Evolutionary conservation across 2,113 vertebrate species (phyloP), one percentile per base, ranked within the genome.

Genomic region (Theropithecus gelada): DNA sequence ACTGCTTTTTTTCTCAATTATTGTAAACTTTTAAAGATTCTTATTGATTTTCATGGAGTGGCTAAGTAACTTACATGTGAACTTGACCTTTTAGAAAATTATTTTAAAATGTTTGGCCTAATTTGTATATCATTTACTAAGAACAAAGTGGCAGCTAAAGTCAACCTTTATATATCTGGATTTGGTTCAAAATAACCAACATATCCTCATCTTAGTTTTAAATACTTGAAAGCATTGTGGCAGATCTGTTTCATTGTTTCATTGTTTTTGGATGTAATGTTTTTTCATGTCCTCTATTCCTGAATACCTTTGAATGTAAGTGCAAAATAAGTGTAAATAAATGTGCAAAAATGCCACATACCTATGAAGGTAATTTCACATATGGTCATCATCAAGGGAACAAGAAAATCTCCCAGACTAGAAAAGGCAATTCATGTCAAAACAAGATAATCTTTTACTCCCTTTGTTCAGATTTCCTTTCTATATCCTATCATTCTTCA

Each of bases 1-100:
- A 88, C 1, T 45, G 14, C 43, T 88, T 97, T 95, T 94, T 30
- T 90, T 68, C 48, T 50, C 35, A 82, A n/a, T 32, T 81, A 57
- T 5, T 16, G 91, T 82, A 66, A 14, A 70, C 14, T 35, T 79
- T 52, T 83, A 66, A 6, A 70, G 17, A 73, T 78, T 93, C 57
- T 27, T 27, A 88, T 4, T 90, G 50, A 85, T 10, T 75, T 83
- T 86, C 88, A 89, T 76, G n/a, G 16, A 22, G 18, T 87, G 64
- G 90, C 68, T 43, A 45, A 55, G 61, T 52, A 88, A 97, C 4
- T 72, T 14, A 97, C 90, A 79, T 12, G 59, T 61, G 96, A 94
- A n/a, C 23, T 92, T 97, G 81, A 66, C 48, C 40, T 90, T 85
- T 43, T 59, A 94, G 32, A 50, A 84, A 85, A 12, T 32, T 93